Evolutionary conservation across 2,888 invertebrate genomes (phyloP).

Genomic region (Autographa pulchrina): DNA sequence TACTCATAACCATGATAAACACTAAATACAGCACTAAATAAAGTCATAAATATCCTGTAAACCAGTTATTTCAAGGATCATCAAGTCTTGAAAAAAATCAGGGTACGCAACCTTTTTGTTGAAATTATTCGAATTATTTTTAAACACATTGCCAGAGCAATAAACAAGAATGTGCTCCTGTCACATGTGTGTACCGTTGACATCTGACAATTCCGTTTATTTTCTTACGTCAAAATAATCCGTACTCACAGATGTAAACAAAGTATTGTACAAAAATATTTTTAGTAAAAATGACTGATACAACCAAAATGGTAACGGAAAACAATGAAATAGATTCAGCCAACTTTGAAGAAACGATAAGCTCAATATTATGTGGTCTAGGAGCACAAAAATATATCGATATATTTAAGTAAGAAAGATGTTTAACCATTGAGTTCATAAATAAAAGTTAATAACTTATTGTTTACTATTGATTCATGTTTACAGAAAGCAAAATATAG

Average conservation of each 20-base stretch:
- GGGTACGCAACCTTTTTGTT: too few species aligned
- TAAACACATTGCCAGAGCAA: too few species aligned
- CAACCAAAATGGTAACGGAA: constrained; percentile 38
- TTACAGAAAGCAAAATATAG: constrained; percentile 81
- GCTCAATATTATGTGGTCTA: constrained; percentile 77
- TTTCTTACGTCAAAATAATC: background rate
- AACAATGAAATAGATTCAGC: constrained; percentile 75
- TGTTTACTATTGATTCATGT: constrained; percentile 13
- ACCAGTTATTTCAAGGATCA: too few species aligned
- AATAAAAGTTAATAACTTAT: background rate
- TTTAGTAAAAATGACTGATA: constrained; percentile 29
- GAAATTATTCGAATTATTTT: too few species aligned
- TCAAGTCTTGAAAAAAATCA: too few species aligned
- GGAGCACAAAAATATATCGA: constrained; percentile 84
- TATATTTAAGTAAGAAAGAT: constrained; percentile 77
- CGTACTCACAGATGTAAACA: constrained; percentile 30
- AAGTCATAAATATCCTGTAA: too few species aligned
- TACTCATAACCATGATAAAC: too few species aligned
- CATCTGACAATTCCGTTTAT: background rate
- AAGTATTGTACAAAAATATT: constrained; percentile 1
- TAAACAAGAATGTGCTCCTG: background rate
- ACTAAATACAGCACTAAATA: too few species aligned
- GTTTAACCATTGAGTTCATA: background rate
- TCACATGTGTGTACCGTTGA: background rate
- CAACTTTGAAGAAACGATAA: constrained; percentile 80